Conservation (phyloP, 1,140 invertebrate species). For the Aphis gossypii region DNA sequence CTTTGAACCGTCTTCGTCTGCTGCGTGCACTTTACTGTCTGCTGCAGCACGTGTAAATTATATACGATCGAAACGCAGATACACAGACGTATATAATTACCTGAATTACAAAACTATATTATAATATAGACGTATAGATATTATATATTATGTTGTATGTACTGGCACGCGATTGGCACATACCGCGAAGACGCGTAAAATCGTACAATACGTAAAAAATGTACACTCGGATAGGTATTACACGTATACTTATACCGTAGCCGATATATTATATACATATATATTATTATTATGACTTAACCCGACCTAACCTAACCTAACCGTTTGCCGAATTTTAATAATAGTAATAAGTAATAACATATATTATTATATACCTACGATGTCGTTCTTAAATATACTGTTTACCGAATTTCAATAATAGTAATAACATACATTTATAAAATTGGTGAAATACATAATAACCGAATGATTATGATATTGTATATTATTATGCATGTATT, state of each 20-base stretch:
- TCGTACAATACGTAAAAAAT: not conserved
- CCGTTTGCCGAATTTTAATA: not conserved
- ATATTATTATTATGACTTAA: not conserved
- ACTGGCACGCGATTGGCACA: not conserved
- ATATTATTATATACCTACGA: not conserved
- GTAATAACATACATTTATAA: not conserved
- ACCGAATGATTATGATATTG: not conserved
- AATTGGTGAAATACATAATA: not conserved
- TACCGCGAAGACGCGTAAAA: not conserved
- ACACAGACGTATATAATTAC: not conserved
- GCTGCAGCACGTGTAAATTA: not conserved
- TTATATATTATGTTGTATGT: not conserved
- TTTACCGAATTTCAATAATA: not conserved
- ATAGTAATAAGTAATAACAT: not conserved
- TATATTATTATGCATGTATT: not conserved
- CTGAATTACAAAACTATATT: not conserved
- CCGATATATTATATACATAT: not conserved
- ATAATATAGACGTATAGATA: not conserved
- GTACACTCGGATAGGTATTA: not conserved
- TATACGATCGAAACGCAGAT: not conserved
- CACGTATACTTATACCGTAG: too few species aligned
- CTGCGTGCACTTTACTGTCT: not conserved
- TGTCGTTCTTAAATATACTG: not conserved
- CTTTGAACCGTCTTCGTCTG: not conserved
- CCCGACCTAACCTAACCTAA: not conserved